phyloP scores from a whole-genome alignment of 2,888 invertebrate genomes.

The Megastigmus dorsalis region DNA sequence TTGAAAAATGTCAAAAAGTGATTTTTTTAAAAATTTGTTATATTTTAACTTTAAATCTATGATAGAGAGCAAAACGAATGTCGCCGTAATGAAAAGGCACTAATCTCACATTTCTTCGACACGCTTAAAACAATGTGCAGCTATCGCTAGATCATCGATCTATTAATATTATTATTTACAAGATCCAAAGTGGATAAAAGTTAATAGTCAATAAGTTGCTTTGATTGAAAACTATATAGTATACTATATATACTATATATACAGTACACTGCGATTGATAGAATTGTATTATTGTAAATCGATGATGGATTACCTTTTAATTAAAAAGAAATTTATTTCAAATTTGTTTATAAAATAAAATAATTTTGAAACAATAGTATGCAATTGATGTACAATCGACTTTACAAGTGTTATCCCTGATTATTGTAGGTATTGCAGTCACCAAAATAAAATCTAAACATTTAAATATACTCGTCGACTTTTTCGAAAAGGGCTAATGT shows the following conservation, averaged over 20 bases:
- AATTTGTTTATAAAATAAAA: conserved; percentile 22
- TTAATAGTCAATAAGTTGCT: conserved; percentile 35
- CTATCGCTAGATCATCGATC: conserved; percentile 11
- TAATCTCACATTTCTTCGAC: conserved; percentile 42
- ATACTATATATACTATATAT: too few relatives aligned
- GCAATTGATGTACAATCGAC: conserved; percentile 19
- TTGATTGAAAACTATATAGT: background rate
- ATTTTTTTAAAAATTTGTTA: too few relatives aligned
- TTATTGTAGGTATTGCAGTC: conserved; percentile 11
- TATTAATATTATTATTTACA: conserved; percentile 16
- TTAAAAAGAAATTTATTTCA: conserved; percentile 28
- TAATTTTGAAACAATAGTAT: background rate
- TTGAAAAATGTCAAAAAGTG: background rate
- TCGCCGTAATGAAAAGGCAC: conserved; percentile 45
- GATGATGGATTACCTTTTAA: conserved; percentile 22
- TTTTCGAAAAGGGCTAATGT: background rate
- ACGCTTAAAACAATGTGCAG: conserved; percentile 13
- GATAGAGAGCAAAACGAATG: conserved; percentile 41
- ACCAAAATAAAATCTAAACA: too few relatives aligned
- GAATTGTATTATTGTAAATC: conserved; percentile 27
- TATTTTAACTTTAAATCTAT: conserved; percentile 17
- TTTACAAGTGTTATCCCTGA: background rate
- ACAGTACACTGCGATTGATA: background rate
- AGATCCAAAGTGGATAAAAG: conserved; percentile 19
- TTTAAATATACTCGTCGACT: conserved; percentile 24